Conservation (phyloP, 2,797 vertebrate species). For the Trachops cirrhosus region DNA sequence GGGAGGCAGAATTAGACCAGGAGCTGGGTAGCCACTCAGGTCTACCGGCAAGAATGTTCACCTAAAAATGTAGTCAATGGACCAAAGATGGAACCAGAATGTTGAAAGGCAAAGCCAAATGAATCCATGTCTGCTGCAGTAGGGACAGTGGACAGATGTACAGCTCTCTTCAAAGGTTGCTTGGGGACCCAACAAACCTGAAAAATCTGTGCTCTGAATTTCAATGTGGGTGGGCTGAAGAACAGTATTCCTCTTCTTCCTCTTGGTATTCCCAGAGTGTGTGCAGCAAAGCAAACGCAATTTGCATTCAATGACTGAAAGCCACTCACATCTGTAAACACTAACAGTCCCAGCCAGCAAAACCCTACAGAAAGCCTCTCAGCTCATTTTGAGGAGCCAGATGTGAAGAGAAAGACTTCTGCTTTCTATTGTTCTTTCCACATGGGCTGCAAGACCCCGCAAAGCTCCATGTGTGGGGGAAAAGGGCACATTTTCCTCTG, state of each 20-base stretch:
- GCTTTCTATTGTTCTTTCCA: constrained; percentile 52
- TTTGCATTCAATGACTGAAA: constrained; percentile 73
- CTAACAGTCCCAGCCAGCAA: constrained; percentile 49
- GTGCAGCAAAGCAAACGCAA: constrained; percentile 35
- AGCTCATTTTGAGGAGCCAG: constrained; percentile 54
- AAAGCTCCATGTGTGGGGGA: constrained; percentile 27
- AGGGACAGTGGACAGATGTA: constrained; percentile 52
- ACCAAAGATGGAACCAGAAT: constrained; percentile 43
- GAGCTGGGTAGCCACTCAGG: not conserved
- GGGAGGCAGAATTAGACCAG: not conserved
- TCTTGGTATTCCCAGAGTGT: constrained; percentile 62
- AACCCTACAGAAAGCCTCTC: constrained; percentile 57
- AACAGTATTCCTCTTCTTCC: not conserved
- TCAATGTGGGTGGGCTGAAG: constrained; percentile 32
- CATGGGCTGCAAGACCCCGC: constrained; percentile 43
- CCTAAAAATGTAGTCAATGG: constrained; percentile 1
- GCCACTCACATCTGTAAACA: constrained; percentile 63
- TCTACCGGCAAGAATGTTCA: constrained; percentile 31
- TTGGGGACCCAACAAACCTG: constrained; percentile 69
- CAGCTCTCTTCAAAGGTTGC: constrained; percentile 55
- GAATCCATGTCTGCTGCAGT: not conserved
- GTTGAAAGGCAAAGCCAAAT: constrained; percentile 43
- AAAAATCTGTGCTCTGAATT: constrained; percentile 56
- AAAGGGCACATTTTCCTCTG: constrained; percentile 31
- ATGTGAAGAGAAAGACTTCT: constrained; percentile 67